phyloP scores from a whole-genome alignment of 1,140 invertebrate species.

The Ptiloglossa arizonensis region DNA sequence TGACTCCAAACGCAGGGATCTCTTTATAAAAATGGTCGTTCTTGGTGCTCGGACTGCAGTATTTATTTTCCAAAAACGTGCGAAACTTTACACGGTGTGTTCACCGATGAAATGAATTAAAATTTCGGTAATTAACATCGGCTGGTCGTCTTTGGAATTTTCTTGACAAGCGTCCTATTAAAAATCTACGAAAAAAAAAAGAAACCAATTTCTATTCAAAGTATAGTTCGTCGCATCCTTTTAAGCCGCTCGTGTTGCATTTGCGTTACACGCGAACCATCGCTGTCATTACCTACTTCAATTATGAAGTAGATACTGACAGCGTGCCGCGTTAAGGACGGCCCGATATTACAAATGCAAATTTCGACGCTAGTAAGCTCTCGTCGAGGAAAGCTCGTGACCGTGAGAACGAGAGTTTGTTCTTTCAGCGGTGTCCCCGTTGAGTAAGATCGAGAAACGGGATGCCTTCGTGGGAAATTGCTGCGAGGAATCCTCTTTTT shows the following conservation, averaged over 20 bases:
- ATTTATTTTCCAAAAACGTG: no score
- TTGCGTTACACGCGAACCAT: background rate
- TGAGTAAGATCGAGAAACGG: constrained; percentile 48
- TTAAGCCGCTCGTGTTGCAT: background rate
- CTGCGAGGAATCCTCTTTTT: constrained; percentile 49
- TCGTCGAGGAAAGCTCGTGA: constrained; percentile 12
- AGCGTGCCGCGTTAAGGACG: background rate
- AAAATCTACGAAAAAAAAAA: background rate
- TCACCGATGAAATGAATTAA: no score
- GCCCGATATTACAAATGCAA: background rate
- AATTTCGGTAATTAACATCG: no score
- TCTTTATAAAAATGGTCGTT: no score
- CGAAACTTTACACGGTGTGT: no score
- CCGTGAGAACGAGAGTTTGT: constrained; percentile 58
- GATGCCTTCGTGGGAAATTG: constrained; percentile 57
- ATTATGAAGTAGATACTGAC: background rate
- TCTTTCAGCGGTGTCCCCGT: constrained; percentile 25
- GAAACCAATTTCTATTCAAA: no score
- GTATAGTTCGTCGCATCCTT: no score
- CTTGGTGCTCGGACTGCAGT: no score
- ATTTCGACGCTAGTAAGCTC: constrained; percentile 8
- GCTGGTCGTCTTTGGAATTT: no score
- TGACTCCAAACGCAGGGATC: no score
- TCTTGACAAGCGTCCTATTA: background rate
- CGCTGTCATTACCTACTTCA: background rate